phyloP scores from a whole-genome alignment of 2,113 vertebrate species.

The Amazona guildingii region DNA sequence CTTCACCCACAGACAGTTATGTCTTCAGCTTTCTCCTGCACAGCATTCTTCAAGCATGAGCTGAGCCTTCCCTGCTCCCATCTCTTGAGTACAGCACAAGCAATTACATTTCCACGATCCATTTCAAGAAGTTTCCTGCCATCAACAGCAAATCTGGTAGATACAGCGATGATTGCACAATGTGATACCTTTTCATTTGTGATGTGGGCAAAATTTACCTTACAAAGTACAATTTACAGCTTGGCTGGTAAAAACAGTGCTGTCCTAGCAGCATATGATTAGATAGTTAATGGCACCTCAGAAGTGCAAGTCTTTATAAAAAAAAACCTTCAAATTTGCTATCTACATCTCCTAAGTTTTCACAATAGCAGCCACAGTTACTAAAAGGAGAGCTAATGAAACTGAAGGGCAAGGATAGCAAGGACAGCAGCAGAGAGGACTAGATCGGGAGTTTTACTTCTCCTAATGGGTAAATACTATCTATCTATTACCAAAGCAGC shows the following conservation, averaged over 20 bases:
- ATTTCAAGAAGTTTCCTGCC: not conserved
- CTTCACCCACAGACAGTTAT: not conserved
- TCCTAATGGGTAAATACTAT: slow-evolving; percentile 12
- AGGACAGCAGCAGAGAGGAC: not conserved
- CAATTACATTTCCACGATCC: not conserved
- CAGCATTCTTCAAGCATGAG: not conserved
- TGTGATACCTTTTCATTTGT: not conserved
- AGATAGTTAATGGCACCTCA: not conserved
- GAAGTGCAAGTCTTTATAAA: not conserved
- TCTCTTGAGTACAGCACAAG: not conserved
- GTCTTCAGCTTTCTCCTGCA: not conserved
- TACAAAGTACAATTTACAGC: not conserved
- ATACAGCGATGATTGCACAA: not conserved
- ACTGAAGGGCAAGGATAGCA: not conserved
- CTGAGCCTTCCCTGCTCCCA: not conserved
- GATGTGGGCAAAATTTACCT: not conserved
- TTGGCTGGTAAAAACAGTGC: not conserved
- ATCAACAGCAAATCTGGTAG: not conserved
- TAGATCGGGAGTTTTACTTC: not conserved
- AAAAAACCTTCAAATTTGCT: not conserved
- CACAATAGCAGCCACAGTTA: not conserved
- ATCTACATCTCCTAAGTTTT: not conserved
- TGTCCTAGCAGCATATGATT: not conserved
- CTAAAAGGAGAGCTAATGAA: slow-evolving; percentile 8
- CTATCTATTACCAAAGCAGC: slow-evolving; percentile 36